Evolutionary conservation across 23 tunicate genomes (phyloP).

Genomic region (Ascidia mentula): DNA sequence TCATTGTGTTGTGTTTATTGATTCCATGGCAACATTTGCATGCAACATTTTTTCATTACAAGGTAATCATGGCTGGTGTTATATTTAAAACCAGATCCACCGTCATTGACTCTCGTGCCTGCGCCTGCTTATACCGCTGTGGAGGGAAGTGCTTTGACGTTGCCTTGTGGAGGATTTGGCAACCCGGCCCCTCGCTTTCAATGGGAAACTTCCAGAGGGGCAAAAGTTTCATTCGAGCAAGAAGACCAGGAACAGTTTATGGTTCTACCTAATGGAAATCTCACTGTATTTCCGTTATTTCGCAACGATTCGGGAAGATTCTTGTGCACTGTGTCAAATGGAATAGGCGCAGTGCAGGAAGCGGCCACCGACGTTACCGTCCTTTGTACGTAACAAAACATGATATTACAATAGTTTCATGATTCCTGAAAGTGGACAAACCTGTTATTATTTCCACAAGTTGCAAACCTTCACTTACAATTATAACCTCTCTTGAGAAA

Average conservation of each 20-base stretch:
- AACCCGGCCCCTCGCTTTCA: slow-evolving; percentile 32
- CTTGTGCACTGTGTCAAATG: slow-evolving; percentile 37
- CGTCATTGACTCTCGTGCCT: not conserved
- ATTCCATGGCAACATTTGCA: too few relatives aligned
- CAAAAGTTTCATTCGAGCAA: not conserved
- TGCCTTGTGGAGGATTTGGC: slow-evolving; percentile 43
- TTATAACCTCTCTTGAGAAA: too few relatives aligned
- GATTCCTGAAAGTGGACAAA: too few relatives aligned
- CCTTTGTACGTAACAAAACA: slow-evolving; percentile 48
- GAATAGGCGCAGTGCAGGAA: slow-evolving; percentile 18
- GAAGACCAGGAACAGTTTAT: not conserved
- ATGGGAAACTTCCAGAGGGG: slow-evolving; percentile 26
- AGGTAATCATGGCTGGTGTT: too few relatives aligned
- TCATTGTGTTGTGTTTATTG: too few relatives aligned
- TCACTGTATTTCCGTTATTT: slow-evolving; percentile 16
- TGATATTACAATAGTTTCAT: too few relatives aligned
- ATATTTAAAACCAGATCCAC: too few relatives aligned
- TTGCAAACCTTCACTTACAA: too few relatives aligned
- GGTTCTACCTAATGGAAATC: slow-evolving; percentile 9
- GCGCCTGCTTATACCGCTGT: slow-evolving; percentile 11
- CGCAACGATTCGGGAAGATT: slow-evolving; percentile 47
- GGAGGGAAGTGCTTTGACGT: slow-evolving; percentile 14
- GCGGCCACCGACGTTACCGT: slow-evolving; percentile 25
- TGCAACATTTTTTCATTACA: too few relatives aligned
- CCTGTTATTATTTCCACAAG: too few relatives aligned